Conservation (phyloP, 1,140 invertebrate genomes). For the Chironomus striatipennis region DNA sequence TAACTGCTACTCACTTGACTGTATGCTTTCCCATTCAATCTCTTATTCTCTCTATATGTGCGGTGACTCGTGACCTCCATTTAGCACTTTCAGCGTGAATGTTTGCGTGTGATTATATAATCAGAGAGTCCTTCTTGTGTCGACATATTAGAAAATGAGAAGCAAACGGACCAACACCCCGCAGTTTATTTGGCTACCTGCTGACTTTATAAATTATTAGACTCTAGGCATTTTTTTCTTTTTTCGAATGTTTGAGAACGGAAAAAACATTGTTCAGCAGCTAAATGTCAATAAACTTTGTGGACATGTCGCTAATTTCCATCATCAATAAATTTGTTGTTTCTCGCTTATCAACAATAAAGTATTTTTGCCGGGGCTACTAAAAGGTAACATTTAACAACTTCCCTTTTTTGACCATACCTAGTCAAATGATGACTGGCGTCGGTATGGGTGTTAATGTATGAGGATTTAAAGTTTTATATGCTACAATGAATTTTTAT, state of each 20-base stretch:
- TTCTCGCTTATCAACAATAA: background rate
- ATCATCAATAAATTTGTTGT: background rate
- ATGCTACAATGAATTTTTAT: no score
- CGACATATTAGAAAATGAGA: no score
- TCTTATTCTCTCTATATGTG: background rate
- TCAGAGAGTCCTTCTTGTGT: background rate
- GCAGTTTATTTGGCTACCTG: background rate
- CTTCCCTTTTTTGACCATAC: no score
- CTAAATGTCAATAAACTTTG: background rate
- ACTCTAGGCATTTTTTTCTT: background rate
- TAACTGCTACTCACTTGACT: background rate
- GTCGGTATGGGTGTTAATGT: no score
- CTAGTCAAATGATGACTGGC: no score
- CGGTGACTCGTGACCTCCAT: background rate
- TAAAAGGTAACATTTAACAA: no score
- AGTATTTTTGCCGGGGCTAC: no score
- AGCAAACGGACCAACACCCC: background rate
- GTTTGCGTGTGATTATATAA: slow-evolving; percentile 4
- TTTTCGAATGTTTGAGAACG: no score
- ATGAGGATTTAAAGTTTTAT: no score
- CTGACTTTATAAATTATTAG: slow-evolving; percentile 1
- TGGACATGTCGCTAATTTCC: background rate
- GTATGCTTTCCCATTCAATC: background rate
- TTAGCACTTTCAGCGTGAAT: slow-evolving; percentile 1
- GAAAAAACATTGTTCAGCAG: background rate